Evolutionary conservation across 2,113 vertebrate genomes (phyloP).

Genomic region (Pangasianodon gigas): DNA sequence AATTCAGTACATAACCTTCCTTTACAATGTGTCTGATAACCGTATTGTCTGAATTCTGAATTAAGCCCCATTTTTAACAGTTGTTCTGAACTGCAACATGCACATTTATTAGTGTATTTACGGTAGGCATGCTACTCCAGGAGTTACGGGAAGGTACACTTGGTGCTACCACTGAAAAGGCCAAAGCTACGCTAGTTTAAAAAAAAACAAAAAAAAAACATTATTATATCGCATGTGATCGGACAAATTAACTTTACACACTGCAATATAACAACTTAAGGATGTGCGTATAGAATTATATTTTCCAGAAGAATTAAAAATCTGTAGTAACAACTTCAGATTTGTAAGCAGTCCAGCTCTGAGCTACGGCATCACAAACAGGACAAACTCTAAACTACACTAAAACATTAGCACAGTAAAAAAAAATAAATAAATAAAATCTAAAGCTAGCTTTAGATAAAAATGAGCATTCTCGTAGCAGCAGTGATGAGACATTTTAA

Average conservation of each 20-base stretch:
- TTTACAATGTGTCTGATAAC: background rate
- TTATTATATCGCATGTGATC: too few relatives aligned
- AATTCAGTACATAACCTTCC: background rate
- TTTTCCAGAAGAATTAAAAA: background rate
- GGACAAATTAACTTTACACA: background rate
- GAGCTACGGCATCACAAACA: background rate
- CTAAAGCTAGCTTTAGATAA: background rate
- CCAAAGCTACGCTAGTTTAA: background rate
- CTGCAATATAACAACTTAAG: too few relatives aligned
- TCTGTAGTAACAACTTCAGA: background rate
- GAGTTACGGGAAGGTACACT: background rate
- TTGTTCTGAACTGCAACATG: background rate
- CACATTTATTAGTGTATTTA: background rate
- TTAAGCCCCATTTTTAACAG: background rate
- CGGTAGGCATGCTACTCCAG: background rate
- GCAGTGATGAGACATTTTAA: background rate
- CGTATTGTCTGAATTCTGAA: background rate
- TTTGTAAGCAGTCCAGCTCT: too few relatives aligned
- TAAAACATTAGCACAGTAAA: background rate
- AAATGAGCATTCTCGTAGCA: background rate
- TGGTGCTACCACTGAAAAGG: background rate
- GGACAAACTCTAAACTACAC: background rate
- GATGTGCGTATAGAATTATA: too few relatives aligned
- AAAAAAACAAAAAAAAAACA: too few relatives aligned
- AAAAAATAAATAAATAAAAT: background rate